These are phyloP conservation scores for Apaloderma vittatum DNA, from an alignment of 2,113 vertebrate genomes.

Conservation along the genomic window DNA sequence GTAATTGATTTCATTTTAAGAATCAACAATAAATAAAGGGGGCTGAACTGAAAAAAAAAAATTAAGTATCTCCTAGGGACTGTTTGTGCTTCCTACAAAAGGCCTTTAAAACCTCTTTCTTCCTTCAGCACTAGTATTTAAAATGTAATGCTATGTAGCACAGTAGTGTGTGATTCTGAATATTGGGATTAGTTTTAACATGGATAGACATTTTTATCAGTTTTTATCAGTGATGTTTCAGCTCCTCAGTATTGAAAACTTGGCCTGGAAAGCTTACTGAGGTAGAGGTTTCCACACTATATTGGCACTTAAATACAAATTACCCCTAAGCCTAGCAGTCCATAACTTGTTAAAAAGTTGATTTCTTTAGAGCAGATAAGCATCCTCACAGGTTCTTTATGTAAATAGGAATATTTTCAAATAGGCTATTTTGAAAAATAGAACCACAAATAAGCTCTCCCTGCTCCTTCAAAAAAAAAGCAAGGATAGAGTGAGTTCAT, in stretches of 20 bases:
- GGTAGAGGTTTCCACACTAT: neutral
- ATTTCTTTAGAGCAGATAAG: neutral
- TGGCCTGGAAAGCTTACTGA: neutral
- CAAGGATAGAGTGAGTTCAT: neutral
- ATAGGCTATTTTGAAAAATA: neutral
- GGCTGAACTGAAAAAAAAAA: neutral
- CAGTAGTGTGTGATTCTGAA: neutral
- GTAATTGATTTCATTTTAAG: neutral
- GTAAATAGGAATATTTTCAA: neutral
- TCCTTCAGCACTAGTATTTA: neutral
- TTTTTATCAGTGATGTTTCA: neutral
- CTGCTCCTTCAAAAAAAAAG: neutral
- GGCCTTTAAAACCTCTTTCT: neutral
- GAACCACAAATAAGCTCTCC: neutral
- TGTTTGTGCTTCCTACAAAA: neutral
- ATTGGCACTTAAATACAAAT: neutral
- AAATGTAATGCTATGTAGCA: neutral
- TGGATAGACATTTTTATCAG: neutral
- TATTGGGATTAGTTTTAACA: neutral
- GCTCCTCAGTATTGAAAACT: neutral
- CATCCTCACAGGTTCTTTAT: neutral
- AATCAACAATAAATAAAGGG: neutral
- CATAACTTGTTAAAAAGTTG: neutral
- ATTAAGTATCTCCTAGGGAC: neutral
- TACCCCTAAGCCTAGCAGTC: rapidly evolving